Conservation (phyloP, 2,888 invertebrate genomes). For the Branchellion lobata region DNA sequence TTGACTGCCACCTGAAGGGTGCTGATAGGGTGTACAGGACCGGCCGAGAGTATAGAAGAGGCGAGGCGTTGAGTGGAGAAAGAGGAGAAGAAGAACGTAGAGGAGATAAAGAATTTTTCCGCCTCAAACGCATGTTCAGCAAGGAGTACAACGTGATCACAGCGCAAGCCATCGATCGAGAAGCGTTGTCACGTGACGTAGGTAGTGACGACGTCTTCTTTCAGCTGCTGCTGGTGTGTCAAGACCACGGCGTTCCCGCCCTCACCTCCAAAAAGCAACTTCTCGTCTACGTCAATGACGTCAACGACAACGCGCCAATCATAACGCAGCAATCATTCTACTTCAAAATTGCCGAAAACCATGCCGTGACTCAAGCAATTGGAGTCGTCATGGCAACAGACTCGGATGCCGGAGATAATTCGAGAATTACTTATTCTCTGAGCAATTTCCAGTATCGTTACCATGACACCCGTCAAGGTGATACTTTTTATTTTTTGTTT, state of each 20-base stretch:
- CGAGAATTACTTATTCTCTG: constrained; percentile 45
- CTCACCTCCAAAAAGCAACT: constrained; percentile 54
- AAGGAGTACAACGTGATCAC: constrained; percentile 48
- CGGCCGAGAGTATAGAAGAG: constrained; percentile 47
- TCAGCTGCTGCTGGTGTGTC: constrained; percentile 52
- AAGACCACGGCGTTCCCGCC: constrained; percentile 56
- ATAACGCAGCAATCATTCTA: constrained; percentile 44
- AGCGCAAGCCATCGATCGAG: constrained; percentile 54
- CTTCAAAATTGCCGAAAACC: constrained; percentile 46
- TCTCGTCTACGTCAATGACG: constrained; percentile 56
- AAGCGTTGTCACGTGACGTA: constrained; percentile 43
- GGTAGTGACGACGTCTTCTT: constrained; percentile 15
- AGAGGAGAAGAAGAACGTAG: not conserved
- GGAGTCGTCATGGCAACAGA: constrained; percentile 48
- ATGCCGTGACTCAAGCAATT: constrained; percentile 41
- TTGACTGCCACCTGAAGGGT: constrained; percentile 55
- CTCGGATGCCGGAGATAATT: constrained; percentile 46
- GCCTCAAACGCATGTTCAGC: constrained; percentile 45
- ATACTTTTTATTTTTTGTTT: not conserved
- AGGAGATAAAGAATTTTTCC: constrained; percentile 31
- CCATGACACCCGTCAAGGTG: not conserved
- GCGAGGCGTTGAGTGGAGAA: not conserved
- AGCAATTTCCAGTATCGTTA: not conserved
- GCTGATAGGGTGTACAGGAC: constrained; percentile 1
- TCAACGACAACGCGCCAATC: constrained; percentile 51